These are phyloP conservation scores for Holacanthus passer DNA, from an alignment of 2,113 vertebrate species.

Conservation along the genomic window DNA sequence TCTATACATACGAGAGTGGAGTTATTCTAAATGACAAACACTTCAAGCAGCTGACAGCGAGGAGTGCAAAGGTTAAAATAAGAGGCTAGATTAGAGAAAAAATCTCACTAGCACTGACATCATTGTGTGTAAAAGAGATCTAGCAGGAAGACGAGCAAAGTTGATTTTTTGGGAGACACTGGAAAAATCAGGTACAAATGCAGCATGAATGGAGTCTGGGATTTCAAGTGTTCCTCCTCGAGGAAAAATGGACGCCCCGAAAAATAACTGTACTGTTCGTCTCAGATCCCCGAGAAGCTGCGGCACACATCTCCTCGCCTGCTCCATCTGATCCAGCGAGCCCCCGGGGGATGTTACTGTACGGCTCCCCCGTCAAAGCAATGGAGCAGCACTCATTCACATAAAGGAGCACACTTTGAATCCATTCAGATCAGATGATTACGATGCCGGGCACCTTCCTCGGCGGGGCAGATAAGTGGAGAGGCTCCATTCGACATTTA, in stretches of 20 bases:
- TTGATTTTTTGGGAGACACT: background rate
- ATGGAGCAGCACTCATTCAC: constrained; percentile 65
- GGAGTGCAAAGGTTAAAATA: constrained; percentile 19
- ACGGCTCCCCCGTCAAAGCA: constrained; percentile 50
- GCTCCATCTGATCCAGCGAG: constrained; percentile 62
- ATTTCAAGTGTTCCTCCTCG: constrained; percentile 24
- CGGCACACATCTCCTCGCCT: constrained; percentile 43
- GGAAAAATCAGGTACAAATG: constrained; percentile 31
- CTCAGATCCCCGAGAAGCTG: constrained; percentile 52
- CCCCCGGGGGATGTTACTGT: constrained; percentile 46
- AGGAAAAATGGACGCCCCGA: constrained; percentile 33
- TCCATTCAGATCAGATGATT: constrained; percentile 71
- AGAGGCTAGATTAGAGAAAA: background rate
- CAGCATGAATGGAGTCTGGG: constrained; percentile 20
- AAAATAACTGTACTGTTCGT: constrained; percentile 39
- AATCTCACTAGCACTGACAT: background rate
- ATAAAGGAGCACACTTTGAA: constrained; percentile 62
- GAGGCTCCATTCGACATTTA: constrained; percentile 65
- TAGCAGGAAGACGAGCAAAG: fast-evolving
- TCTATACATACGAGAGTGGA: background rate
- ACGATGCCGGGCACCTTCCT: constrained; percentile 59
- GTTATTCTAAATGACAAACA: constrained; percentile 30
- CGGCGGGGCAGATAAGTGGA: constrained; percentile 66
- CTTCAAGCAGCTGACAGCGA: constrained; percentile 17
- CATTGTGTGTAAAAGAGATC: background rate